A percentile compares a stretch with the other conserved stretches of the same genome.
These are phyloP conservation scores for Drosophila meridiana DNA, from an alignment of 2,888 invertebrate genomes.

Conservation along the genomic window DNA sequence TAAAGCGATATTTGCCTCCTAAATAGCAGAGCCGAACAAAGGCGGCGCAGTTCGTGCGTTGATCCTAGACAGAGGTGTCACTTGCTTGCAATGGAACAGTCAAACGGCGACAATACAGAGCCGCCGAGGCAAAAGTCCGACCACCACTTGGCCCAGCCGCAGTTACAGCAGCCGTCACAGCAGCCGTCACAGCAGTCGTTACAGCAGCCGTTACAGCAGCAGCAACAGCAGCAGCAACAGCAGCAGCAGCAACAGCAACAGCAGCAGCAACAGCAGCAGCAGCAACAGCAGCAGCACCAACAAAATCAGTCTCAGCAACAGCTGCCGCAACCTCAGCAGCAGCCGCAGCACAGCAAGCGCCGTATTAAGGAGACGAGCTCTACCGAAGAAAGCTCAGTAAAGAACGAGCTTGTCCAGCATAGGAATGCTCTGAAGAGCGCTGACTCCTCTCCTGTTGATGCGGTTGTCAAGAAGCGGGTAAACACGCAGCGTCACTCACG, in stretches of 20 bases:
- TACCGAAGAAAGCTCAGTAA: not conserved
- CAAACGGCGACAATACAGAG: conserved; percentile 41
- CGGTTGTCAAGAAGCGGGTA: conserved; percentile 63
- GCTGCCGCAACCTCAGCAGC: not conserved
- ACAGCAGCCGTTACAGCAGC: not conserved
- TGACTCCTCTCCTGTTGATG: conserved; percentile 6
- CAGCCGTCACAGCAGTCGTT: conserved; percentile 1
- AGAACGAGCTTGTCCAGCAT: conserved; percentile 5
- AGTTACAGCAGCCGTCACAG: not conserved
- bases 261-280: not conserved
- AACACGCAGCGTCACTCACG: conserved; percentile 30
- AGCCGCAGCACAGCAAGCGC: conserved; percentile 34
- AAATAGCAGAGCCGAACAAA: not conserved
- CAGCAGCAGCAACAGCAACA: not conserved
- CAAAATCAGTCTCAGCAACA: not conserved
- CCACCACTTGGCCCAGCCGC: conserved; percentile 13
- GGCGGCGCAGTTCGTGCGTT: not conserved
- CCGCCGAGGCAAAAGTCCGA: conserved; percentile 28
- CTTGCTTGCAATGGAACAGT: conserved; percentile 34
- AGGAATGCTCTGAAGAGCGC: conserved; percentile 1
- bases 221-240: not conserved
- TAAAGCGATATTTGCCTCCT: not conserved
- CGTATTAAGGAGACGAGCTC: not conserved
- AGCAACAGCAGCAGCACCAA: not conserved
- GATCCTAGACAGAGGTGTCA: not conserved